phyloP scores from a whole-genome alignment of 2,797 vertebrate genomes.

The Picus viridis region DNA sequence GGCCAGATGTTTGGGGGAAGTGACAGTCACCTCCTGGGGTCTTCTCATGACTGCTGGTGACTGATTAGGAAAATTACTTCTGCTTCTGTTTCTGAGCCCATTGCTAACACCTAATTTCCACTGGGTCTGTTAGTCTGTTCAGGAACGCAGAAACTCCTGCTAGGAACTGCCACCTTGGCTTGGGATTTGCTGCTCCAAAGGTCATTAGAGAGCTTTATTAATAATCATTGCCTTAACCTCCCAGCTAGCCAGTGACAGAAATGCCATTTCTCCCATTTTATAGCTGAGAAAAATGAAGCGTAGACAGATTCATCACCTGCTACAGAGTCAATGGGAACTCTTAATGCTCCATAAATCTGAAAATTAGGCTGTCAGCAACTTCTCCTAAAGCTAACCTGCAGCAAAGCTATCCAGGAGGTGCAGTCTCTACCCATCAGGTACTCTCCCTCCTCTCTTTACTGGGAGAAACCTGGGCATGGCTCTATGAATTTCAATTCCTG shows the following conservation, averaged over 20 bases:
- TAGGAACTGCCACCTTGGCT: not conserved
- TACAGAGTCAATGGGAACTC: slow-evolving; percentile 34
- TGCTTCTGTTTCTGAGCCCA: not conserved
- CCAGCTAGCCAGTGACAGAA: slow-evolving; percentile 18
- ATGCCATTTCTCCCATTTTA: slow-evolving; percentile 33
- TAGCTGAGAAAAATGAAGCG: slow-evolving; percentile 25
- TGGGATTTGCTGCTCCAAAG: slow-evolving; percentile 26
- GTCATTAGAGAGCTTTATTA: slow-evolving; percentile 47
- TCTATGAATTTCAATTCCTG: not conserved
- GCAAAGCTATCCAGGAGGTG: not conserved
- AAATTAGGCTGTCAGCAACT: slow-evolving; percentile 50
- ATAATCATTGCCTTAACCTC: slow-evolving; percentile 47
- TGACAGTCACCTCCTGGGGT: not conserved
- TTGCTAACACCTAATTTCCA: slow-evolving; percentile 26
- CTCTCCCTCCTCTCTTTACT: not conserved
- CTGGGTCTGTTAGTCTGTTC: not conserved
- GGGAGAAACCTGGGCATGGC: not conserved
- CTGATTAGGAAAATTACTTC: slow-evolving; percentile 36
- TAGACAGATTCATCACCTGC: slow-evolving; percentile 45
- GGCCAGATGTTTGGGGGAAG: not conserved
- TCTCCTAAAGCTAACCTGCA: not conserved
- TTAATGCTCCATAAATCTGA: slow-evolving; percentile 54
- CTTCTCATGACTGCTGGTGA: not conserved
- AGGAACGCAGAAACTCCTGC: not conserved
- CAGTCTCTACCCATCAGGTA: not conserved